Percentiles rank a stretch among this genome's conserved stretches.
Conservation (phyloP, 2,888 invertebrate species). For the Ormia ochracea region DNA sequence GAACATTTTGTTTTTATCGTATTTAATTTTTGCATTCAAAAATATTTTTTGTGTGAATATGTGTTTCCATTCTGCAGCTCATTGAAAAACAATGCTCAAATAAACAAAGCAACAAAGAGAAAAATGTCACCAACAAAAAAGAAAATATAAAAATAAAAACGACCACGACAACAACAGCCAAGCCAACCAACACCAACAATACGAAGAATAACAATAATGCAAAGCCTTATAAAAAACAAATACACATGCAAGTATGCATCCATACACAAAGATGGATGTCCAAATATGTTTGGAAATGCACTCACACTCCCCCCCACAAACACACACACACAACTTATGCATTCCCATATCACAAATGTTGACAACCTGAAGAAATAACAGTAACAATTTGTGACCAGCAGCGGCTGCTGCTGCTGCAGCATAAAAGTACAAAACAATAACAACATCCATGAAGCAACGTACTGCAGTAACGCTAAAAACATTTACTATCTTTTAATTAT, state of each 20-base stretch:
- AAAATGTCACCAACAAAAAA: slow-evolving; percentile 58
- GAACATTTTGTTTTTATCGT: slow-evolving; percentile 25
- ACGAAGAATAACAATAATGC: slow-evolving; percentile 30
- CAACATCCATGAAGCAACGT: slow-evolving; percentile 1
- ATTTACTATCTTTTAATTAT: background rate
- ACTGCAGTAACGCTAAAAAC: background rate
- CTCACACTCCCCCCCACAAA: too few species aligned
- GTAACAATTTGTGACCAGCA: slow-evolving; percentile 31
- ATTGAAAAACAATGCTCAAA: slow-evolving; percentile 53
- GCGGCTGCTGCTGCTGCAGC: background rate
- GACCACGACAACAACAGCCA: slow-evolving; percentile 40
- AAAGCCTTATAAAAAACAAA: slow-evolving; percentile 24
- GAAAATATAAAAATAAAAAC: slow-evolving; percentile 49
- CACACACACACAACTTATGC: too few species aligned
- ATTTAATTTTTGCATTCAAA: slow-evolving; percentile 23
- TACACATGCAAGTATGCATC: too few species aligned
- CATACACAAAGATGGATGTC: too few species aligned
- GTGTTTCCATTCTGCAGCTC: slow-evolving; percentile 2
- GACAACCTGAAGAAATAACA: slow-evolving; percentile 49
- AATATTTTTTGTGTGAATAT: slow-evolving; percentile 25
- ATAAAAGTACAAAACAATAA: slow-evolving; percentile 27
- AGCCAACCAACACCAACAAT: slow-evolving; percentile 34
- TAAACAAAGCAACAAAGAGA: slow-evolving; percentile 33
- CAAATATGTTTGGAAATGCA: too few species aligned
- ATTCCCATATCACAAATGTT: slow-evolving; percentile 36